Conservation (phyloP, 2,797 vertebrate species). For the Miichthys miiuy region DNA sequence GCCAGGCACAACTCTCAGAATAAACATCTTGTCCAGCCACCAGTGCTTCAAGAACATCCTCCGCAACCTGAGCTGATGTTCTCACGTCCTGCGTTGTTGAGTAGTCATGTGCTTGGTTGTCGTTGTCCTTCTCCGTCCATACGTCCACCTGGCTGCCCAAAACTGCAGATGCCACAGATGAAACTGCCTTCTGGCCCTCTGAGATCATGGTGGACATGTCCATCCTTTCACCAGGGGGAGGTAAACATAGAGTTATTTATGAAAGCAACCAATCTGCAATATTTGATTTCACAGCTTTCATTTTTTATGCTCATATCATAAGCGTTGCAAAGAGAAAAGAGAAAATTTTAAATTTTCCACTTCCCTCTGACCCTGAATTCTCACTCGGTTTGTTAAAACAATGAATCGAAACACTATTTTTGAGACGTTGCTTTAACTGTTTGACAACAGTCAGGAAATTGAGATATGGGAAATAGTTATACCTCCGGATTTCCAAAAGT, state of each 20-base stretch:
- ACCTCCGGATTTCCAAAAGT: slow-evolving; percentile 18
- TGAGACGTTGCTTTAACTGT: too few species aligned
- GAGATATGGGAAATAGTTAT: background rate
- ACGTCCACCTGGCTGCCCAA: background rate
- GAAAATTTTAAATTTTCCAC: too few species aligned
- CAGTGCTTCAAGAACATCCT: background rate
- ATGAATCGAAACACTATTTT: too few species aligned
- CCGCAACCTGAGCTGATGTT: background rate
- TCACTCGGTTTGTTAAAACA: too few species aligned
- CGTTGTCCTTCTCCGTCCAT: background rate
- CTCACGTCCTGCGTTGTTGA: background rate
- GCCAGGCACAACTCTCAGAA: background rate
- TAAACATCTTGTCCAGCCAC: background rate
- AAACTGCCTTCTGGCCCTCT: background rate
- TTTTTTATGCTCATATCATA: background rate
- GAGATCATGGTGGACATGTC: background rate
- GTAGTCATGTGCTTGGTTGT: background rate
- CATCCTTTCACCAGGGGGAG: background rate
- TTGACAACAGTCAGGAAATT: background rate
- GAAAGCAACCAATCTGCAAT: background rate
- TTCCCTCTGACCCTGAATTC: too few species aligned
- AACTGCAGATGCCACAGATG: background rate
- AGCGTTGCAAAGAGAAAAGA: too few species aligned
- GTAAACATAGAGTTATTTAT: background rate
- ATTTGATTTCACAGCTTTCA: background rate